Percentiles rank a stretch among this genome's conserved stretches.
phyloP scores from a whole-genome alignment of 2,113 vertebrate species.

The Pygoscelis adeliae region DNA sequence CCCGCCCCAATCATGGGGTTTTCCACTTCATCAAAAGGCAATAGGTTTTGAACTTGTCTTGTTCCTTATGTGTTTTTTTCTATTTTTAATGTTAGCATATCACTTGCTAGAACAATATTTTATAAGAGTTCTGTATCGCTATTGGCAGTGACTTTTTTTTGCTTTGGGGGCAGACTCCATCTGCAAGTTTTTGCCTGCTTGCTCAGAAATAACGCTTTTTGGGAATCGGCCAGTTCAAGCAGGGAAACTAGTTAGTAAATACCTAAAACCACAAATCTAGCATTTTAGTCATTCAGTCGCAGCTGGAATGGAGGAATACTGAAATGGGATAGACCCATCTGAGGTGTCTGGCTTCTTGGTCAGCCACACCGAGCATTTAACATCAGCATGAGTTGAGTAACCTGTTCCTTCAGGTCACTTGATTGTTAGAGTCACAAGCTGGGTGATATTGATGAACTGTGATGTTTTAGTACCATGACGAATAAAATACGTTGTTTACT shows the following conservation, averaged over 20 bases:
- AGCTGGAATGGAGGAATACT: background rate
- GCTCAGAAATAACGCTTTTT: background rate
- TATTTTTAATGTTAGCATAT: slow-evolving; percentile 22
- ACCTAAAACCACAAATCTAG: background rate
- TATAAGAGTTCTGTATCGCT: background rate
- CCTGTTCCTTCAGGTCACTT: background rate
- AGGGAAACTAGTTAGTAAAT: background rate
- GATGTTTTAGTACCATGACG: background rate
- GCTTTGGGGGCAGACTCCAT: background rate
- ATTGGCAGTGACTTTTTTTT: background rate
- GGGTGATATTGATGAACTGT: background rate
- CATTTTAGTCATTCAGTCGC: background rate
- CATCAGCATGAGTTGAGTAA: background rate
- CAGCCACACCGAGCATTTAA: background rate
- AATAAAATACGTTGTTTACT: background rate
- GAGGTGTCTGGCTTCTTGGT: background rate
- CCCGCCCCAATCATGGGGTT: background rate
- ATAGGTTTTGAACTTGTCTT: slow-evolving; percentile 12
- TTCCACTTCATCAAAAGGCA: slow-evolving; percentile 17
- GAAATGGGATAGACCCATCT: background rate
- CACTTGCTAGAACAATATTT: background rate
- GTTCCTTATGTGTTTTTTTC: background rate
- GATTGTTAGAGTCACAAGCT: background rate
- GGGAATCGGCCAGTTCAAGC: background rate
- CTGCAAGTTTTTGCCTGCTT: slow-evolving; percentile 13